Base-by-base conservation (phyloP, 2,113 vertebrate genomes). In the Notarius lentiginosus region DNA sequence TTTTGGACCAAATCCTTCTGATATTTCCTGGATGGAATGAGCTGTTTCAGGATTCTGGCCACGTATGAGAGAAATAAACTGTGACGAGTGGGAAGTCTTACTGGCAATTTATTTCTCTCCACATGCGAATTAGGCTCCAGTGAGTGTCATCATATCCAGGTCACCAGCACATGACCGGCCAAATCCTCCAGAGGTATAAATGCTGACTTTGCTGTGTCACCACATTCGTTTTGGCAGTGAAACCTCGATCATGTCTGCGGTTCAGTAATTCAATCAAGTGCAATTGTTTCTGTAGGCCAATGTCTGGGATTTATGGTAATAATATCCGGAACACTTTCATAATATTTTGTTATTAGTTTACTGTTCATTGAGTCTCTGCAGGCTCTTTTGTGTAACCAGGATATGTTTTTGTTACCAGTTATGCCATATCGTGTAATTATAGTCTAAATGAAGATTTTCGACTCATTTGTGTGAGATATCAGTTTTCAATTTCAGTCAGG, bases 221-320 rank as follows among this genome's bases (percentile, higher is more conserved):
- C 22, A 75, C 75, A 47, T 81, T 75, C 5, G 56, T 63, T 79
- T 81, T 73, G 66, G 55, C 41, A 12, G 81, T 58, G 81, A 53
- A 84, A 66, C 75, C 63, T 80, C 34, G 12, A 34, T 81, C 58
- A n/a, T 56, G 70, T 47, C n/a, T 77, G 70, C 20, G 47, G 17
- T 55, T 83, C 86, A 65, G 70, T 87, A 87, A 87, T 83, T 83
- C 14, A 63, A 87, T 87, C 14, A 47, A 87, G 51, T 41, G 47
- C 47, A 73, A 76, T 77, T 76, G 55, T 83, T 83, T 76, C 70
- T 77, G 70, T 82, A 75, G 70, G 55, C 85, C 27, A 14, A 27
- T 65, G 70, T 56, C 80, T 76, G 86, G 60, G 70, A 76, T 83
- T 75, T 82, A 83, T 83, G 80, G 80, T 53, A 77, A 72, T 72